A percentile compares a stretch with the other conserved stretches of the same genome.
These are phyloP conservation scores for Eustalomyia histrio DNA, from an alignment of 2,888 invertebrate genomes.

Conservation along the genomic window DNA sequence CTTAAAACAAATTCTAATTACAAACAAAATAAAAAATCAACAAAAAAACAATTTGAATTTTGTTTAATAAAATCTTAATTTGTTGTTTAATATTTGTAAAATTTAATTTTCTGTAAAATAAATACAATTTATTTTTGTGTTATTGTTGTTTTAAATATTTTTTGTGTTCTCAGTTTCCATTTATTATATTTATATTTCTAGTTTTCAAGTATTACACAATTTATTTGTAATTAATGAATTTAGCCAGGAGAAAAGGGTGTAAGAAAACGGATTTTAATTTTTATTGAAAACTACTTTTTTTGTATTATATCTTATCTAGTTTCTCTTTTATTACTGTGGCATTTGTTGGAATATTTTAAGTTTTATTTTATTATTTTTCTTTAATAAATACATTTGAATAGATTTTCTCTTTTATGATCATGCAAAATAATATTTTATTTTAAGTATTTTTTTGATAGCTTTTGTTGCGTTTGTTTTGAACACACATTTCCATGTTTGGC, in stretches of 20 bases:
- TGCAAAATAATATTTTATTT: constrained; percentile 46
- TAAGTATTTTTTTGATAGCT: constrained; percentile 19
- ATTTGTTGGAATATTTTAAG: constrained; percentile 56
- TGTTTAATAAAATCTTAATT: neutral
- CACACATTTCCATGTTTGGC: constrained; percentile 18
- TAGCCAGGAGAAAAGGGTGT: too few relatives aligned
- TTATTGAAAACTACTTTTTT: too few relatives aligned
- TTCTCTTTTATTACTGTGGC: constrained; percentile 30
- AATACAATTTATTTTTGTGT: neutral
- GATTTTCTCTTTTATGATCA: constrained; percentile 30
- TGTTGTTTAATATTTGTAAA: neutral
- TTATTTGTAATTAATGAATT: neutral
- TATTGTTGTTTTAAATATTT: too few relatives aligned
- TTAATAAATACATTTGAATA: constrained; percentile 22
- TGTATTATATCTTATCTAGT: too few relatives aligned
- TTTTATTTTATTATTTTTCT: constrained; percentile 10
- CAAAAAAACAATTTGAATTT: neutral
- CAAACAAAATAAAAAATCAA: neutral
- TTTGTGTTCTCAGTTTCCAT: neutral
- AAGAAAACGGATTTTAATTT: too few relatives aligned
- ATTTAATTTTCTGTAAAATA: neutral
- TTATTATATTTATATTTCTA: neutral
- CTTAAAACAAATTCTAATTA: neutral
- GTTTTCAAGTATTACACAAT: neutral
- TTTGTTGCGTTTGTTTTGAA: neutral